These are phyloP conservation scores for Nylanderia fulva DNA, from an alignment of 1,140 invertebrate genomes.

Conservation along the genomic window DNA sequence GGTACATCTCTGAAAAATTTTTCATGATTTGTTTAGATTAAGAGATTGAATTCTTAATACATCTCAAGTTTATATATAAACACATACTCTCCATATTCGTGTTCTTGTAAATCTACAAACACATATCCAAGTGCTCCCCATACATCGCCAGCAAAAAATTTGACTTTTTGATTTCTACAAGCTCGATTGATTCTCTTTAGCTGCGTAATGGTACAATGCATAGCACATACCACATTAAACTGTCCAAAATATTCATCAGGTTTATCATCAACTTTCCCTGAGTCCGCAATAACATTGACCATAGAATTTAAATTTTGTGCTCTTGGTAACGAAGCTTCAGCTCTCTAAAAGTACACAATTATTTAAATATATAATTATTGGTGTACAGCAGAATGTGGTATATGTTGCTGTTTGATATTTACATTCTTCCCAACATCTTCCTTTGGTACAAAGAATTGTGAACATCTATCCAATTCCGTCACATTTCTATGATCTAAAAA, in stretches of 20 bases:
- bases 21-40: background rate
- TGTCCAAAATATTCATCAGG: slow-evolving; percentile 91
- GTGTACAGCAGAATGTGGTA: background rate
- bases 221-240: slow-evolving; percentile 95
- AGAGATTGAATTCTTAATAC: background rate
- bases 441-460: slow-evolving; percentile 92
- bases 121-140: slow-evolving; percentile 97
- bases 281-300: slow-evolving; percentile 93
- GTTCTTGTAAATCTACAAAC: slow-evolving; percentile 95
- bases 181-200: slow-evolving; percentile 92
- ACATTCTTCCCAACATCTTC: slow-evolving; percentile 91
- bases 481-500: slow-evolving; percentile 93
- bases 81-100: slow-evolving; percentile 95
- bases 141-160: slow-evolving; percentile 96
- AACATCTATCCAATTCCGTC: slow-evolving; percentile 90
- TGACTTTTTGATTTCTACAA: slow-evolving; percentile 92
- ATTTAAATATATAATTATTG: slow-evolving; percentile 17
- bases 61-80: background rate
- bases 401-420: slow-evolving; percentile 71
- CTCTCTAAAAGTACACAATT: slow-evolving; percentile 88
- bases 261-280: slow-evolving; percentile 87
- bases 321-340: slow-evolving; percentile 91
- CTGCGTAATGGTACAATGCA: slow-evolving; percentile 90
- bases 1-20: slow-evolving; percentile 79
- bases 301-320: slow-evolving; percentile 96